Evolutionary conservation across 2,113 vertebrate species (phyloP).

Genomic region (Daphoenositta chrysoptera): DNA sequence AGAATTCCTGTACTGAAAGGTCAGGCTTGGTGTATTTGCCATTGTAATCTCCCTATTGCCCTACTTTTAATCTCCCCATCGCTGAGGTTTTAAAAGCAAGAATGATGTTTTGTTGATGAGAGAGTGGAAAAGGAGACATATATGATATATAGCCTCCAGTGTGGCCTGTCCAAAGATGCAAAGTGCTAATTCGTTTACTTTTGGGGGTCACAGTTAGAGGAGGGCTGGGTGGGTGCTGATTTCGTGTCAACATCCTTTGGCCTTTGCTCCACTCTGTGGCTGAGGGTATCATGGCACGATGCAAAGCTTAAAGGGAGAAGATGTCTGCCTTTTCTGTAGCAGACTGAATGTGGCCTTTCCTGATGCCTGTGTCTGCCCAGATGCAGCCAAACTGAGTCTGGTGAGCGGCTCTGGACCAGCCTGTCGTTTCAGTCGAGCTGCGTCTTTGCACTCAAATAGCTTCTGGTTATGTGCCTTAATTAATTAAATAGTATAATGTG

Average conservation of each 20-base stretch:
- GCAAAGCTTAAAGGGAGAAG: background rate
- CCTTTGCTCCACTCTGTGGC: background rate
- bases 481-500: background rate
- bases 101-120: background rate
- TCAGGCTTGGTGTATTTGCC: background rate
- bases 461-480: background rate
- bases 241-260: rapidly evolving
- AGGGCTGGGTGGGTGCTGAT: background rate
- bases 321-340: background rate
- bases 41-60: background rate
- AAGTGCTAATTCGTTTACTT: background rate
- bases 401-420: background rate
- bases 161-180: background rate
- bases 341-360: background rate
- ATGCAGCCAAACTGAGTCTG: background rate
- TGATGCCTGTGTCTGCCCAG: background rate
- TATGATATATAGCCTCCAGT: background rate
- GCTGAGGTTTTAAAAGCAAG: background rate
- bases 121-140: background rate
- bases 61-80: background rate
- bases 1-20: background rate
- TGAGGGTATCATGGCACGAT: rapidly evolving
- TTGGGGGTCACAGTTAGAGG: background rate
- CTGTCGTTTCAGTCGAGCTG: background rate
- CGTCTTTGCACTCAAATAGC: background rate